Evolutionary conservation across 2,888 invertebrate genomes (phyloP), one percentile per base, ranked within the genome.

Genomic region (Perizoma flavofasciatum): DNA sequence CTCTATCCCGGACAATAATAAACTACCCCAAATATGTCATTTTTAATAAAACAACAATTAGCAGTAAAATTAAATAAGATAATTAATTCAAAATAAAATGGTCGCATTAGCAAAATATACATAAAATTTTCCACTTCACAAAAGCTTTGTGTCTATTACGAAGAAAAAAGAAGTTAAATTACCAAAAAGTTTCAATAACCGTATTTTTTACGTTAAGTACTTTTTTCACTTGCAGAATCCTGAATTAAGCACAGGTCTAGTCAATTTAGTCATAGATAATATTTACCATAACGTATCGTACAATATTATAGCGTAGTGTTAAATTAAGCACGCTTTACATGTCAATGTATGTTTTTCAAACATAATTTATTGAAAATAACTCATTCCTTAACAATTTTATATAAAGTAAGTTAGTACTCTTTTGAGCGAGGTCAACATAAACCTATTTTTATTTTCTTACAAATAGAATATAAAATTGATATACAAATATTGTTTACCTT

Each of bases 241-340:
- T 67, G n/a, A 22, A 22, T 65, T 75, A 80, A 82, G 83, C 85
- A 85, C 85, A 70, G 74, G 75, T 71, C 75, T 85, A 85, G 86
- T 75, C 69, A 83, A 79, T 71, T 74, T 80, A 79, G 79, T 76
- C 65, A 77, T 78, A 78, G 76, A 76, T 68, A 72, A 78, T 67
- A 72, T 63, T 77, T 79, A 79, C 78, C 79, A 54, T 58, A 65
- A 60, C 63, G 63, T 63, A 22, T 22, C 3, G 22, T 22, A 22
- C 3, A 22, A 45, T 62, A 11, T 55, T 57, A 55, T 51, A 52
- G 51, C 35, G 51, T 61, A 54, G 50, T 63, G 55, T 56, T 70
- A 57, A 51, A 10, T 49, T 67, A 61, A 61, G 61, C 39, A 55
- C 54, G 64, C 64, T 64, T 64, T 64, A 64, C 35, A 58, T 61